A percentile compares a stretch with the other conserved stretches of the same genome.
phyloP scores from a whole-genome alignment of 2,888 invertebrate genomes.

The Calliopum simillimum region DNA sequence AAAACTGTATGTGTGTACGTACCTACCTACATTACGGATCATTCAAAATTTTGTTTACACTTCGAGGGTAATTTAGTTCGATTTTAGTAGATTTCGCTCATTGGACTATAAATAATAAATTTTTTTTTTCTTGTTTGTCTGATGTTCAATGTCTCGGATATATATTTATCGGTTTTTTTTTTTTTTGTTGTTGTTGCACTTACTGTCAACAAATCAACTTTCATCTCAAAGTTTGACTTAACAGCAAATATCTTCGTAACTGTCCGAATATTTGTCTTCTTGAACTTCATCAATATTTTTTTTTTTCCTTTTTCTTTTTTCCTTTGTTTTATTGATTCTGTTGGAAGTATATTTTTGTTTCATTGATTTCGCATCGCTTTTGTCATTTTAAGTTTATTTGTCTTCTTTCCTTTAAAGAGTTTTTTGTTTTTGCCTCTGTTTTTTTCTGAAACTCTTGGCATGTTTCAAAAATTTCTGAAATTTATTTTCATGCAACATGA shows the following conservation, averaged over 20 bases:
- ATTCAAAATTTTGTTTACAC: constrained; percentile 10
- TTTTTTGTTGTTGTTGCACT: background rate
- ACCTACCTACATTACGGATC: too few species aligned
- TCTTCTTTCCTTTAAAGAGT: background rate
- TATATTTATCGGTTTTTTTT: constrained; percentile 1
- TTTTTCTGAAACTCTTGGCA: constrained; percentile 2
- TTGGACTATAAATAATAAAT: constrained; percentile 23
- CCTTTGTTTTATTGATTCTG: constrained; percentile 23
- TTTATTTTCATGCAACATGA: background rate
- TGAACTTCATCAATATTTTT: constrained; percentile 6
- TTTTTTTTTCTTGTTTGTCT: constrained; percentile 20
- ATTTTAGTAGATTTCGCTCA: background rate
- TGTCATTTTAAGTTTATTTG: constrained; percentile 3
- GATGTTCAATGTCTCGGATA: background rate
- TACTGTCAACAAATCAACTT: constrained; percentile 29
- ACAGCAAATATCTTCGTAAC: constrained; percentile 2
- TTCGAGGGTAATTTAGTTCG: constrained; percentile 27
- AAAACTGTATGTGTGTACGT: too few species aligned
- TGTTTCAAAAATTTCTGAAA: background rate
- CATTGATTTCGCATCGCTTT: constrained; percentile 8
- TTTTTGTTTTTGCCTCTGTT: background rate
- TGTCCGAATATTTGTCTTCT: constrained; percentile 24
- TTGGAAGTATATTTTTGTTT: constrained; percentile 28
- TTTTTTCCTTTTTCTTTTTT: background rate
- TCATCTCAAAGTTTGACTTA: background rate